Conservation (phyloP, 2,888 invertebrate genomes). For the Drosophila tanythrix region DNA sequence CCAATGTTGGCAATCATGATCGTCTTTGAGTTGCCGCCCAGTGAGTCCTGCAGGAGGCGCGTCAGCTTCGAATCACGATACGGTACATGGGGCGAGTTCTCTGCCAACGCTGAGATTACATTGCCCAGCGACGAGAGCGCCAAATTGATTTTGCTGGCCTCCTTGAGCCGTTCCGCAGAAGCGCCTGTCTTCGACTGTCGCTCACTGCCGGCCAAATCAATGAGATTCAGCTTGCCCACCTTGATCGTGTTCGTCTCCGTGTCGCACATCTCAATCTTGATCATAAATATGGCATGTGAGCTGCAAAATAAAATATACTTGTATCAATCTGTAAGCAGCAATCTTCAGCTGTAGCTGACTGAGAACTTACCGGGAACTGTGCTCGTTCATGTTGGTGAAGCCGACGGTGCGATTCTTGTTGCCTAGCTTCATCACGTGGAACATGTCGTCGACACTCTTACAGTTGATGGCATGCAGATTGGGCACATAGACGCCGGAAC, state of each 20-base stretch:
- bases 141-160: conserved; percentile 98
- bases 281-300: conserved; percentile 99
- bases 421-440: conserved; percentile 96
- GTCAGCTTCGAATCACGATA: conserved; percentile 99
- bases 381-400: conserved; percentile 99
- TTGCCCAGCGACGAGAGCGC: conserved; percentile 98
- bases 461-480: conserved; percentile 97
- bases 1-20: conserved; percentile 99
- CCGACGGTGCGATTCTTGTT: conserved; percentile 98
- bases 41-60: conserved; percentile 96
- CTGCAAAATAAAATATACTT: conserved; percentile 84
- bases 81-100: conserved; percentile 97
- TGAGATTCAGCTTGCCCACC: conserved; percentile 98
- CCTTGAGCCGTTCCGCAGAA: conserved; percentile 95
- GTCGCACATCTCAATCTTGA: conserved; percentile 97
- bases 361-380: conserved; percentile 89
- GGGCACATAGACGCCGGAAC: conserved; percentile 96
- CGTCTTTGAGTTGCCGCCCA: conserved; percentile 99
- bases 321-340: not conserved
- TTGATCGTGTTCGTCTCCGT: conserved; percentile 87
- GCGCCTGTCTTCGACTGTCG: conserved; percentile 98
- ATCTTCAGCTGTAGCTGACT: not conserved
- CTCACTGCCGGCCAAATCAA: conserved; percentile 99
- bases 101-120: conserved; percentile 98
- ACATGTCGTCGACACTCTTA: conserved; percentile 96